Conservation (phyloP, 2,113 vertebrate species). For the Ivindomyrus marchei region DNA sequence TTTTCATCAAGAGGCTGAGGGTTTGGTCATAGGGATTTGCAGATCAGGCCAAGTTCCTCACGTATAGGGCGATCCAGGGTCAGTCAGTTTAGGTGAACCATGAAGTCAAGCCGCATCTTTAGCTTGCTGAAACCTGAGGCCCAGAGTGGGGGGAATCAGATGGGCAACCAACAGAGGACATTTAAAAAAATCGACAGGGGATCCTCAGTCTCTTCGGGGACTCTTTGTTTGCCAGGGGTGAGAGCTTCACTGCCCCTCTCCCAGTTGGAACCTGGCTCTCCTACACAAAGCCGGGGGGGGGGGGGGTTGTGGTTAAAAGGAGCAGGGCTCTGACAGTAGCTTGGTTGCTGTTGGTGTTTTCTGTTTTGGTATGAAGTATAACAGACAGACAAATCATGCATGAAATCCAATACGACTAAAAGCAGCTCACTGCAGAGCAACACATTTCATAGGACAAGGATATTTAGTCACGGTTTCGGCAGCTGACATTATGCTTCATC, state of each 20-base stretch:
- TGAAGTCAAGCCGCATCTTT: neutral
- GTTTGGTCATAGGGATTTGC: neutral
- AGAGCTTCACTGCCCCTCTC: neutral
- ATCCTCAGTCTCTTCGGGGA: neutral
- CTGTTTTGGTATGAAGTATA: neutral
- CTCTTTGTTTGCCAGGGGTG: neutral
- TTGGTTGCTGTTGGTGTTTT: neutral
- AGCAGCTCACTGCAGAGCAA: too few species aligned
- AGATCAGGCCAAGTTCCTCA: neutral
- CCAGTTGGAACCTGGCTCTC: neutral
- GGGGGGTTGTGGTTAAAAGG: neutral
- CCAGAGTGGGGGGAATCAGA: neutral
- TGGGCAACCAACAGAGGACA: neutral
- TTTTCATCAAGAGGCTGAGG: neutral
- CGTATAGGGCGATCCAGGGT: neutral
- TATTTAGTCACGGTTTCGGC: neutral
- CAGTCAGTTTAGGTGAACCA: neutral
- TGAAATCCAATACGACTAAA: neutral
- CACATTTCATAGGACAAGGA: neutral
- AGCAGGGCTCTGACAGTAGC: neutral
- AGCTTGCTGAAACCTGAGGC: neutral
- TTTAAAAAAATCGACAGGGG: neutral
- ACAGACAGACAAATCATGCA: neutral
- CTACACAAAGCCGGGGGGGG: neutral
- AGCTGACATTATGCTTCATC: conserved; percentile 26